Evolutionary conservation across 2,113 vertebrate genomes (phyloP), one percentile per base, ranked within the genome.

Genomic region (Mirounga angustirostris): DNA sequence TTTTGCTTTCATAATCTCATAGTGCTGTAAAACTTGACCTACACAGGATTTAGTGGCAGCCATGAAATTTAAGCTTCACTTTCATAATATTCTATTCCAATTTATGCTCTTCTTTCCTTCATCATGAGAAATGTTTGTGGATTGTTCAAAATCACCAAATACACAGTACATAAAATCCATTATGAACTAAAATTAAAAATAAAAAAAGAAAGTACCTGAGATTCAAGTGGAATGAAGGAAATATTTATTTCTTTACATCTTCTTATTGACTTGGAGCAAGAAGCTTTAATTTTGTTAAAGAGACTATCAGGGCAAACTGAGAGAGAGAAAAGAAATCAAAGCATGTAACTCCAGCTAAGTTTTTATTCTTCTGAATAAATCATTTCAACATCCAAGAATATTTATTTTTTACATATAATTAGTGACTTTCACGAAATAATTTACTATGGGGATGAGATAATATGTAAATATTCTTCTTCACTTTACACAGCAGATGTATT

Each of bases 221-320:
- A 99, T 96, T 99, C 99, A 76, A 98, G 99, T 7, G 99, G 99
- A 96, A 99, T 99, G 98, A 99, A 99, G 40, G 99, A 99, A 89
- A 99, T 99, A 98, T 99, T 99, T 95, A 99, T 99, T 98, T 99
- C 99, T 97, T 99, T 99, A 98, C 99, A 99, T 97, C 98, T 99
- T 94, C 99, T 99, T 96, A 99, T 99, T 95, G 99, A 98, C 98
- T 99, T 99, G 93, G 99, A 99, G 98, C 99, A 99, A 69, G 99
- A 98, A 89, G 98, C 87, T 97, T 99, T 99, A 98, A 99, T 99
- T 95, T 99, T 99, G 98, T 99, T 99, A 95, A 99, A 99, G 40
- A 99, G 99, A 50, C 98, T 99, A 98, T 99, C 99, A 33, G 99
- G 99, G 95, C 99, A 99, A 98, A 99, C 99, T 99, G 98, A 24